Evolutionary conservation across 2,797 vertebrate genomes (phyloP), one percentile per base, ranked within the genome.

Genomic region (Sebastiscus tertius): DNA sequence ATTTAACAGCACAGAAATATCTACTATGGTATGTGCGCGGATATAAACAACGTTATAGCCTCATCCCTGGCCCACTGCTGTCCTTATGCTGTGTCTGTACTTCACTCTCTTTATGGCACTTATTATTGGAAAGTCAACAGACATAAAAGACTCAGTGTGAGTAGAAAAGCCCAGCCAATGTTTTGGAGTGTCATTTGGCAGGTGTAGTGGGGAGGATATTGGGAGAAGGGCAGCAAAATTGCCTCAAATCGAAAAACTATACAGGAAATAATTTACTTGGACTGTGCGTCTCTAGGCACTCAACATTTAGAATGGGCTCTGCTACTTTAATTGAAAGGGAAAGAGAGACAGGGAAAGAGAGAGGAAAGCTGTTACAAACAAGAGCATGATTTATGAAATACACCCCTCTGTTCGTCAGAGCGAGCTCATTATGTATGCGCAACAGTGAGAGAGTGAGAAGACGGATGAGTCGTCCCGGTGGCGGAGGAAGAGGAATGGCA

Each of bases 361-460:
- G 85, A 89, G 90, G 92, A 94, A 95, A 94, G 89, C 92, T 94
- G 93, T 92, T 94, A 94, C 92, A 96, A 96, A 96, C 94, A 95
- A 95, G 95, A 92, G 87, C 88, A 85, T 96, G 96, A 96, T 96
- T 96, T 96, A 96, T 96, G 94, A 95, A 96, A 96, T 95, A 92
- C 93, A 94, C 92, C 94, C 93, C 90, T 92, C 84, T 87, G 92
- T 91, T 94, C 93, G 92, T 95, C 95, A 94, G 91, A 80, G 90
- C 76, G 5, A 89, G 81, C 94, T 96, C 93, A 94, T 96, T 95
- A 92, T 85, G 94, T 93, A 96, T 95, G 95, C 94, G 70, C 80
- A 87, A 79, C 83, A 83, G 87, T 72, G 88, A 71, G 82, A 69
- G 83, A 70, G 78, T 64, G 80, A 84, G 87, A 94, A 96, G 93